phyloP scores from a whole-genome alignment of 2,888 invertebrate species.

The Orthosia incerta region DNA sequence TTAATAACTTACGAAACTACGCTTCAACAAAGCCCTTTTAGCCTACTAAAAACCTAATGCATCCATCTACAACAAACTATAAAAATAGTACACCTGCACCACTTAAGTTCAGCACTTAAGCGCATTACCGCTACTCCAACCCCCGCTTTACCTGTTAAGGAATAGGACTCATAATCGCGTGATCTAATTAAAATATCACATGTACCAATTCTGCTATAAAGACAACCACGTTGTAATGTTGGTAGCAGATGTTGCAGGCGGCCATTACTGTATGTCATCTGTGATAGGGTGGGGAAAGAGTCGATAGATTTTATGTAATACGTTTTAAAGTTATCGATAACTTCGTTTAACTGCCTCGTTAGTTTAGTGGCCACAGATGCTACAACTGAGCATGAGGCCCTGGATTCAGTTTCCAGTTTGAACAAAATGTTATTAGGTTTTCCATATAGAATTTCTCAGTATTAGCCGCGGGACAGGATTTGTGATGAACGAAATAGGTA shows the following conservation, averaged over 20 bases:
- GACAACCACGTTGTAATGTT: constrained; percentile 82
- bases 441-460: too few relatives aligned
- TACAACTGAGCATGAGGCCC: too few relatives aligned
- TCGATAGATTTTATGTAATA: constrained; percentile 21
- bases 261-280: constrained; percentile 90
- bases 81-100: constrained; percentile 67
- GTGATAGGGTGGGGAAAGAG: constrained; percentile 71
- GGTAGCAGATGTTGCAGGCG: constrained; percentile 84
- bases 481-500: too few relatives aligned
- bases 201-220: constrained; percentile 74
- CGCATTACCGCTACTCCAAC: constrained; percentile 41
- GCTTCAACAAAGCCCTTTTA: constrained; percentile 19
- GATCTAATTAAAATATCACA: constrained; percentile 68
- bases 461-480: too few relatives aligned
- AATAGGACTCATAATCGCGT: constrained; percentile 62
- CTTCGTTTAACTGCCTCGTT: neutral
- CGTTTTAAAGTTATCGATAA: constrained; percentile 12
- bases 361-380: too few relatives aligned
- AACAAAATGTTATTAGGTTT: too few relatives aligned
- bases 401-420: too few relatives aligned
- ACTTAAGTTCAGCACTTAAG: constrained; percentile 66
- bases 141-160: constrained; percentile 36
- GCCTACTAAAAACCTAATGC: constrained; percentile 54
- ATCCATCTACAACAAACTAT: constrained; percentile 52
- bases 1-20: constrained; percentile 43